Conservation (phyloP, 2,888 invertebrate species). For the Anaspis maculata region DNA sequence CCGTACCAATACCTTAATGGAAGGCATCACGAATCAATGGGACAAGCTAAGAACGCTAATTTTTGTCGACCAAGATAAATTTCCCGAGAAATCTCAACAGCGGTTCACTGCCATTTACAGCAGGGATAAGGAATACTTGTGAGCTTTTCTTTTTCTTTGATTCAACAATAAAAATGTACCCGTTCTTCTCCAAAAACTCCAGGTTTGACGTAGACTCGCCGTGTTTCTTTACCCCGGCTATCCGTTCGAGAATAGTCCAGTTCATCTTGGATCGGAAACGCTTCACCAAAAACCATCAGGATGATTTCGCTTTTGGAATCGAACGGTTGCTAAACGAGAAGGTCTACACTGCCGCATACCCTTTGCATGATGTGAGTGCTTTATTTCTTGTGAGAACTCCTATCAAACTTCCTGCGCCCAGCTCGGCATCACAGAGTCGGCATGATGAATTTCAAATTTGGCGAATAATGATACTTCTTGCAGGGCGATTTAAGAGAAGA, state of each 20-base stretch:
- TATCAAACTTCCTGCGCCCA: too few relatives aligned
- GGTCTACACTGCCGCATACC: slow-evolving; percentile 75
- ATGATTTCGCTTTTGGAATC: slow-evolving; percentile 77
- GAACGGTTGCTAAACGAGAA: slow-evolving; percentile 63
- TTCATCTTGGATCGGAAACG: slow-evolving; percentile 84
- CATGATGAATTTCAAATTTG: too few relatives aligned
- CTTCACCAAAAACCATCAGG: slow-evolving; percentile 55
- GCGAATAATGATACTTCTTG: too few relatives aligned
- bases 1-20: slow-evolving; percentile 51
- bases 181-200: too few relatives aligned
- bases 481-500: slow-evolving; percentile 65
- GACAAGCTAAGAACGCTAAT: slow-evolving; percentile 50
- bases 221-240: slow-evolving; percentile 79
- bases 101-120: slow-evolving; percentile 83
- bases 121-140: slow-evolving; percentile 88
- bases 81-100: slow-evolving; percentile 72
- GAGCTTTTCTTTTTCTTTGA: too few relatives aligned
- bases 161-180: too few relatives aligned
- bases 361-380: slow-evolving; percentile 77
- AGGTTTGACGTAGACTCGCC: slow-evolving; percentile 77
- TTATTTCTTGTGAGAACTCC: too few relatives aligned
- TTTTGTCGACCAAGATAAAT: slow-evolving; percentile 59
- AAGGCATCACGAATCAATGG: slow-evolving; percentile 50
- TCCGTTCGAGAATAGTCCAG: slow-evolving; percentile 82
- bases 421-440: too few relatives aligned